Base-by-base conservation (phyloP, 2,113 vertebrate species). In the Psilopogon haemacephalus region DNA sequence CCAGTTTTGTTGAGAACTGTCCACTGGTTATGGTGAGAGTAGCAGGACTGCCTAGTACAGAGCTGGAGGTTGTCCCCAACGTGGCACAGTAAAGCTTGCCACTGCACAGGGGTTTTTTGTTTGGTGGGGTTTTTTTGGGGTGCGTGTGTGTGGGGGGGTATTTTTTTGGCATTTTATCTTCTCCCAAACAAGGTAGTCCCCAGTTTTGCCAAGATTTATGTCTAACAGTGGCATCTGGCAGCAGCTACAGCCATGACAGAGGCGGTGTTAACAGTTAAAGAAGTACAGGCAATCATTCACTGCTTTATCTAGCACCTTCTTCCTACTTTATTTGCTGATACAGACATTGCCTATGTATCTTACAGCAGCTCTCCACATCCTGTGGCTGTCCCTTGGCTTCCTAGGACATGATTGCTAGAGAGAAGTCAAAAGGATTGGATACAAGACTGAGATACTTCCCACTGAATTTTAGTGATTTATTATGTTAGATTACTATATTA, bases 211-310 rank as follows among this genome's bases (percentile, higher is more conserved):
- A 89, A 80, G 69, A 63, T 81, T 88, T 93, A 54, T 74, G 30
- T 77, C 67, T 64, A 64, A 70, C 20, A 92, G 65, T 71, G 86
- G 52, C 70, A 95, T 86, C 46, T 92, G 81, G 65, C 60, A 86
- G 70, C 56, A 84, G n/a, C 30, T 86, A 56, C 26, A 81, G 65
- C 52, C 8, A 23, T 81, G 86, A 94, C 70, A 94, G 54, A 80
- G 55, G 69, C 32, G 23, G 33, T 90, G 50, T 71, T 88, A 94
- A 77, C 37, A 88, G 80, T 80, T 90, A 20, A 65, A 65, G 69
- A 68, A 88, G 19, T 33, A 68, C n/a, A 85, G 28, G 24, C 68
- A 90, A 40, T 80, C 73, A 21, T 40, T 68, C 76, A 77, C 8
- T 92, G 44, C 52, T 84, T 80, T 70, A 92, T 33, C 40, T 76